Base-by-base conservation (phyloP, 2,797 vertebrate genomes). In the Acanthiza pusilla region DNA sequence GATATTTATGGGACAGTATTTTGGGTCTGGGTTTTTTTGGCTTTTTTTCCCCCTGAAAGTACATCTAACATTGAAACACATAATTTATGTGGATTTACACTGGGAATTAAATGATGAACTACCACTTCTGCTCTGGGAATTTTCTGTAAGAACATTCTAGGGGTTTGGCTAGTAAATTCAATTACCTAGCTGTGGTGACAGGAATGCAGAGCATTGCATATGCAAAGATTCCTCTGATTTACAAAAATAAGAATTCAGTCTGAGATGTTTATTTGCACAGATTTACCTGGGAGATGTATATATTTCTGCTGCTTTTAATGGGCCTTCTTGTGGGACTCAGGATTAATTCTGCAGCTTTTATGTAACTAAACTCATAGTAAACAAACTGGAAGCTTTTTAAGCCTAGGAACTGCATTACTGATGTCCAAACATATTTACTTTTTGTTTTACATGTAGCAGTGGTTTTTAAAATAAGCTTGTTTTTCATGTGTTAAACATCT, bases 121-220 rank as follows among this genome's bases (percentile, higher is more conserved):
- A 42, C 42, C 11, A 4, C 36, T 79, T 68, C 32, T 66, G 55
- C 65, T 95, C 54, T 68, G 81, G 67, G 85, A 95, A 89, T 85
- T 77, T 77, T 81, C 51, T 79, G 11, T 32, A 48, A 83, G 70
- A 72, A 32, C 13, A 29, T 68, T 91, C 18, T 40, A 54, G 62
- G n/a, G 22, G 20, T 51, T 67, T 68, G 66, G 32, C 81, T 87
- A 80, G 50, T 92, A 91, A 91, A 93, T 94, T 93, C 66, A 83
- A 54, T 93, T 85, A 90, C 66, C 62, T 75, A 62, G 40, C 29
- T 58, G 32, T 43, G 43, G 62, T 94, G 92, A 88, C 78, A 91
- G 85, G 60, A 89, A 72, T 85, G 87, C 67, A 65, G 53, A 82
- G 51, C 10, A 3, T 15, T 86, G 68, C 61, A 70, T 85, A 66